Percentiles rank a stretch among this genome's conserved stretches.
Evolutionary conservation across 2,888 invertebrate species (phyloP).

Genomic region (Catotricha subobsoleta): DNA sequence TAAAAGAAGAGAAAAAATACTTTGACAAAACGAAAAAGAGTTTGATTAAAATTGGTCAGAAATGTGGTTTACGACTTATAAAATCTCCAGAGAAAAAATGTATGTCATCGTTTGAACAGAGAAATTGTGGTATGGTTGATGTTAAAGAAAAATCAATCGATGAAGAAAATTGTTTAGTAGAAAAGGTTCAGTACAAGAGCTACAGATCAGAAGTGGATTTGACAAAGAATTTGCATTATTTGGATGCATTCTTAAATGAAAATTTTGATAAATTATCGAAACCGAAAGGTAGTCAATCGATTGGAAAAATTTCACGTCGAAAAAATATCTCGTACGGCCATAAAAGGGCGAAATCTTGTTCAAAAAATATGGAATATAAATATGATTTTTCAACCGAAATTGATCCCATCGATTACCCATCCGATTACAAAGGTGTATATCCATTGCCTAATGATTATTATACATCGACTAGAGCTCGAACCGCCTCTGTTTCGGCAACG

Average conservation of each 20-base stretch:
- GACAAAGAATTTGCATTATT: slow-evolving; percentile 26
- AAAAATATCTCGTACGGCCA: slow-evolving; percentile 15
- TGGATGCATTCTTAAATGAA: slow-evolving; percentile 28
- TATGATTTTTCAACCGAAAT: slow-evolving; percentile 19
- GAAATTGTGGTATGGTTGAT: not conserved
- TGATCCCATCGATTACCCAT: not conserved
- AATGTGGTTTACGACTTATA: slow-evolving; percentile 15
- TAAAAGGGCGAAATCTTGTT: slow-evolving; percentile 22
- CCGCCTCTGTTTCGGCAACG: not conserved
- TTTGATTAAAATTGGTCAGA: slow-evolving; percentile 25
- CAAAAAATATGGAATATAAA: slow-evolving; percentile 16
- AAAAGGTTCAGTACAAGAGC: slow-evolving; percentile 23
- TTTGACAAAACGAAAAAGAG: slow-evolving; percentile 26
- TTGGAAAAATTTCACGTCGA: slow-evolving; percentile 5
- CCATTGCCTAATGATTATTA: not conserved
- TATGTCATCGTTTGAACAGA: not conserved
- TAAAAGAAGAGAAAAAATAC: slow-evolving; percentile 15
- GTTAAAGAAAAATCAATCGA: not conserved
- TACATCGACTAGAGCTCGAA: not conserved
- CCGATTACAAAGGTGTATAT: not conserved
- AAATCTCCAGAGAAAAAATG: slow-evolving; percentile 3
- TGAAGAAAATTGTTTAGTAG: not conserved
- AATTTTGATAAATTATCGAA: slow-evolving; percentile 22
- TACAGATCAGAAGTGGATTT: slow-evolving; percentile 30
- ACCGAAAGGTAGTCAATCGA: slow-evolving; percentile 5